Conservation (phyloP, 2,797 vertebrate genomes). For the Scleropages formosus region DNA sequence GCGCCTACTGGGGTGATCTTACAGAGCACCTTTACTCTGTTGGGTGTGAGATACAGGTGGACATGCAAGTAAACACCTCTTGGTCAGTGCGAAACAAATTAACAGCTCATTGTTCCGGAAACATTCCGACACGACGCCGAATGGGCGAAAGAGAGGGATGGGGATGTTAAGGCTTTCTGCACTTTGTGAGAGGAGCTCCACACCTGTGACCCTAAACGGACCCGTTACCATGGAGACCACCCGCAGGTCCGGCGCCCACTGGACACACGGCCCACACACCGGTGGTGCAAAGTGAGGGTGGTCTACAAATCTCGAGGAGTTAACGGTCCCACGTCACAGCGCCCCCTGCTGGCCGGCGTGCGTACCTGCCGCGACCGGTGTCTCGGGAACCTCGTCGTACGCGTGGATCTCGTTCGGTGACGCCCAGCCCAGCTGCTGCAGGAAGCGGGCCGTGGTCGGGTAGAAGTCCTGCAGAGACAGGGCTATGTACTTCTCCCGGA, state of each 20-base stretch:
- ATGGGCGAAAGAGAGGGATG: too few species aligned
- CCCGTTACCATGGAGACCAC: not conserved
- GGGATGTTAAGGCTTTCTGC: too few species aligned
- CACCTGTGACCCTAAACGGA: too few species aligned
- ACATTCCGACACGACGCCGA: too few species aligned
- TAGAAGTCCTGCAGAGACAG: conserved; percentile 85
- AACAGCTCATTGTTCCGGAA: too few species aligned
- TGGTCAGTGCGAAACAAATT: too few species aligned
- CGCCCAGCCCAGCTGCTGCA: conserved; percentile 82
- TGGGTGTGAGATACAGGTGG: too few species aligned
- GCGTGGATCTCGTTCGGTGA: conserved; percentile 63
- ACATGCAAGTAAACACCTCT: too few species aligned
- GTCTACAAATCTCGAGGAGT: not conserved
- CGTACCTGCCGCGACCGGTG: conserved; percentile 80
- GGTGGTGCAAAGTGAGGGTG: not conserved
- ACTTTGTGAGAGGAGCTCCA: too few species aligned
- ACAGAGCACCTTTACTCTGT: too few species aligned
- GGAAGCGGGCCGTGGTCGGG: conserved; percentile 77
- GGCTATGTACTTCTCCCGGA: conserved; percentile 91
- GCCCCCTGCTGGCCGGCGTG: not conserved
- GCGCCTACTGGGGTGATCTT: too few species aligned
- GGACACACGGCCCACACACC: not conserved
- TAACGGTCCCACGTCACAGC: not conserved
- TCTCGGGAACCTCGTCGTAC: conserved; percentile 77
- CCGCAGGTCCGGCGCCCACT: too few species aligned